A percentile compares a stretch with the other conserved stretches of the same genome.
These are phyloP conservation scores for Paguma larvata DNA, from an alignment of 2,797 vertebrate species.

Conservation along the genomic window DNA sequence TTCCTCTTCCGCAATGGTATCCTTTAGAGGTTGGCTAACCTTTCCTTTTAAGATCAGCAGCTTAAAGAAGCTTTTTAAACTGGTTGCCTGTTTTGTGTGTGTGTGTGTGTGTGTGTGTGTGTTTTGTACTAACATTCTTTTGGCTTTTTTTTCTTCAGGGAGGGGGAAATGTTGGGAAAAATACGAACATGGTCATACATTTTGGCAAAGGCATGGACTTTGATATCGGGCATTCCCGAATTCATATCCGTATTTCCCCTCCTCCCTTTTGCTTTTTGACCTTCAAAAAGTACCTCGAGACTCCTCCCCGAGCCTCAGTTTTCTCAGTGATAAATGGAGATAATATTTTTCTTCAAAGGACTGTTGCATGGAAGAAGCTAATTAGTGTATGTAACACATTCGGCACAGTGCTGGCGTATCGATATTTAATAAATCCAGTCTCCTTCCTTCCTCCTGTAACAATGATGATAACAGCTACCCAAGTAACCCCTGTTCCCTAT, in stretches of 20 bases:
- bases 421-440: not conserved
- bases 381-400: not conserved
- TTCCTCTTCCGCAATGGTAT: not conserved
- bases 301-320: not conserved
- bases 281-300: not conserved
- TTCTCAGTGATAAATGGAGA: not conserved
- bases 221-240: not conserved
- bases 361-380: constrained; percentile 18
- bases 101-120: not conserved
- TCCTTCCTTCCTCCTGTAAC: not conserved
- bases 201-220: constrained; percentile 40
- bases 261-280: not conserved
- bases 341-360: not conserved
- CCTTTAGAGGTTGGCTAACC: not conserved
- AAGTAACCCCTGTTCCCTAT: not conserved
- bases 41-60: constrained; percentile 54
- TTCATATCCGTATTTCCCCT: not conserved
- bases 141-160: not conserved
- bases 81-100: not conserved
- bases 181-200: not conserved
- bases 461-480: not conserved
- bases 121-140: not conserved
- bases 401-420: not conserved
- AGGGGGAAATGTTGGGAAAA: not conserved
- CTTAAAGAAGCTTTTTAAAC: constrained; percentile 12